These are phyloP conservation scores for Trichogramma dendrolimi DNA, from an alignment of 2,888 invertebrate species.

Conservation along the genomic window DNA sequence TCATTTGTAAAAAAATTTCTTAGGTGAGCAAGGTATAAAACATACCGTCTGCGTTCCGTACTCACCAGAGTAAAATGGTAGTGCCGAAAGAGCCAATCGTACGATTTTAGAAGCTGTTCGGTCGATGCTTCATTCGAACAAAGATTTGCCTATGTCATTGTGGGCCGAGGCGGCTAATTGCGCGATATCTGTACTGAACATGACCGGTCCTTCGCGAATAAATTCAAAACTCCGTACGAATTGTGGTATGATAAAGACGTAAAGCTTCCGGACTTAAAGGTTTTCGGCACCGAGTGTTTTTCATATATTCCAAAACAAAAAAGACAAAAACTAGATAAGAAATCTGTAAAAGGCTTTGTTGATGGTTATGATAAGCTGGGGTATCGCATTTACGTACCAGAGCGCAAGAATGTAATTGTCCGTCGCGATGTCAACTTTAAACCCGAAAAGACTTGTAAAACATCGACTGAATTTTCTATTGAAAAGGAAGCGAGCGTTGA, in stretches of 20 bases:
- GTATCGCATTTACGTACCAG: constrained; percentile 16
- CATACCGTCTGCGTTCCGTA: constrained; percentile 25
- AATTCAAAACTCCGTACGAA: constrained; percentile 25
- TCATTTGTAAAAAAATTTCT: constrained; percentile 17
- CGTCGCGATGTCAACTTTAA: constrained; percentile 15
- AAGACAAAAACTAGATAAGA: constrained; percentile 14
- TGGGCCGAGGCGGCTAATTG: constrained; percentile 31
- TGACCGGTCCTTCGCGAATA: constrained; percentile 21
- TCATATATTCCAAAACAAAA: constrained; percentile 17
- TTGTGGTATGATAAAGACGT: constrained; percentile 22
- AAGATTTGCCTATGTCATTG: constrained; percentile 16
- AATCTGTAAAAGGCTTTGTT: constrained; percentile 11
- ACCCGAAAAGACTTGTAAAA: background rate
- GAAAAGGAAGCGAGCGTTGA: background rate
- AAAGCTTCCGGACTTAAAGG: constrained; percentile 16
- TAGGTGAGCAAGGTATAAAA: constrained; percentile 26
- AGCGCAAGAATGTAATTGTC: constrained; percentile 5
- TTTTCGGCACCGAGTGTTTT: constrained; percentile 29
- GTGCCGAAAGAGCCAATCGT: constrained; percentile 27
- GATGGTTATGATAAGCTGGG: constrained; percentile 17
- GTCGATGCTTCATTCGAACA: constrained; percentile 29
- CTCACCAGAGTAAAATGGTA: constrained; percentile 25
- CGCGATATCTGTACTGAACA: constrained; percentile 24
- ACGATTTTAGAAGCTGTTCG: constrained; percentile 24
- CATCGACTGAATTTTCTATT: background rate